Conservation (phyloP, 2,888 invertebrate species). For the Clostera curtula region DNA sequence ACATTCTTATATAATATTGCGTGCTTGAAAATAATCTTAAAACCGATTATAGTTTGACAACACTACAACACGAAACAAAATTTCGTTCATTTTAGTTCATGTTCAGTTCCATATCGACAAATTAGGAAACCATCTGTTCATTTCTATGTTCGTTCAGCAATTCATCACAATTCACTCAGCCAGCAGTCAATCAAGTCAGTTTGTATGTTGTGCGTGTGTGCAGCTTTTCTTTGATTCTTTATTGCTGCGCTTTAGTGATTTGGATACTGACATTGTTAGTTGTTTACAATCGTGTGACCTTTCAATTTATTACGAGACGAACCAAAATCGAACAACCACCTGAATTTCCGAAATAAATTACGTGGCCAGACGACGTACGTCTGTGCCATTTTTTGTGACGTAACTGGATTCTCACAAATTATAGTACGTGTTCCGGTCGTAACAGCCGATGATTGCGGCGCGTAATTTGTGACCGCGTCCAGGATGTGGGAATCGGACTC, state of each 20-base stretch:
- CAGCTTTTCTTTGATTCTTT: conserved; percentile 24
- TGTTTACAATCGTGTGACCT: conserved; percentile 21
- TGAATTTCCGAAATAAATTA: conserved; percentile 8
- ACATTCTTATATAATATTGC: too few species aligned
- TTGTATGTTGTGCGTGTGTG: conserved; percentile 27
- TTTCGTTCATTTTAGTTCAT: too few species aligned
- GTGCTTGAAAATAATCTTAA: too few species aligned
- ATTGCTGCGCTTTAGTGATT: conserved; percentile 17
- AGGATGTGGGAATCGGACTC: conserved; percentile 70
- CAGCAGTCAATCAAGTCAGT: conserved; percentile 21
- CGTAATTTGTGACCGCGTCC: conserved; percentile 36
- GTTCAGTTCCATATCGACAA: too few species aligned
- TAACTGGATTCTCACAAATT: conserved; percentile 54
- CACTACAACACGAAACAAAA: too few species aligned
- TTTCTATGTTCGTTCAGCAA: too few species aligned
- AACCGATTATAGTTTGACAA: too few species aligned
- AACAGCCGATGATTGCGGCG: conserved; percentile 43
- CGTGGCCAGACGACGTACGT: conserved; percentile 10
- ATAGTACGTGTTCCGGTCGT: conserved; percentile 42
- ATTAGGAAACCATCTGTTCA: too few species aligned
- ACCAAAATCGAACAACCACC: conserved; percentile 3
- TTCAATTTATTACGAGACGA: conserved; percentile 5
- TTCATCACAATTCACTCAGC: too few species aligned
- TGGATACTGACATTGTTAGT: too few species aligned
- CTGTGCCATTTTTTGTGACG: conserved; percentile 52